Evolutionary conservation across 2,888 invertebrate genomes (phyloP), one percentile per base, ranked within the genome.

Genomic region (Oligia fasciuncula): DNA sequence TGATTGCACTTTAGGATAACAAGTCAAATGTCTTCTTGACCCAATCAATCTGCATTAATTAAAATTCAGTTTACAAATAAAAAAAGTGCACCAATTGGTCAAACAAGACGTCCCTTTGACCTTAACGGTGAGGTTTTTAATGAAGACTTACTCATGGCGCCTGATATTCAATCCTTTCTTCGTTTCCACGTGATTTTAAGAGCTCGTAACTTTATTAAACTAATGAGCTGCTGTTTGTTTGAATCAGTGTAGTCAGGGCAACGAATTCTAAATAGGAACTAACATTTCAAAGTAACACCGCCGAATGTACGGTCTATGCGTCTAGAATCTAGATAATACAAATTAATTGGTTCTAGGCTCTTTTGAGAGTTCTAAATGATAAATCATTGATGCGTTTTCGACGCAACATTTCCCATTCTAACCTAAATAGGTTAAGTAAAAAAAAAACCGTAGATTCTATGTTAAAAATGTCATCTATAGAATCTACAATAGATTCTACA

Each of bases 171-270:
- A 83, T 74, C 62, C 63, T 84, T 63, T 71, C 84, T 57, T 67
- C 23, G 67, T 84, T 71, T 63, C 19, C 13, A 0, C 11, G 2
- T 11, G 1, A 79, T 60, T 54, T 62, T 43, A 70, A 43, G 4
- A 63, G 67, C 62, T 79, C 84, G n/a, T 83, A 71, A 79, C 57
- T 84, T 74, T 23, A 84, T 84, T 74, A 49, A 74, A 71, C 9
- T 13, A 70, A 83, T 83, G 63, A 60, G 23, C 19, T 46, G 43
- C 69, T 35, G 54, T 63, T 66, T 17, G 46, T 77, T 68, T 49
- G 8, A 57, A 81, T 76, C 76, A 81, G 62, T 68, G 14, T 35
- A 68, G 40, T 75, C 54, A 51, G 66, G n/a, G 14, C 43, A 51
- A 67, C 9, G 43, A 54, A 51, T 80, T 81, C 75, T 84, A 81